phyloP scores from a whole-genome alignment of 2,797 vertebrate species.

The Falco peregrinus region DNA sequence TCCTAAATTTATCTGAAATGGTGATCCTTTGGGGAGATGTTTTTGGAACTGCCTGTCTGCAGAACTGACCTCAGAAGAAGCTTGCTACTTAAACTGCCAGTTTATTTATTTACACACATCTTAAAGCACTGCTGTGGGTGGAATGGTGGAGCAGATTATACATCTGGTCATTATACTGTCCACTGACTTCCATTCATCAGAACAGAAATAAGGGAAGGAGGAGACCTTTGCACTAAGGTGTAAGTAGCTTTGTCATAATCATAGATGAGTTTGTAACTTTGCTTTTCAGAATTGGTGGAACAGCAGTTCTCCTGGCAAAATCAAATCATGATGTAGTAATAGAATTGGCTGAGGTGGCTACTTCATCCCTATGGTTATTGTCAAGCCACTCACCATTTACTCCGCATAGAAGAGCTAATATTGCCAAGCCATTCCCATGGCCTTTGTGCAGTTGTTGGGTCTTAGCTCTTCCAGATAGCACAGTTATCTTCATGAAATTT shows the following conservation, averaged over 20 bases:
- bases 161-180: neutral
- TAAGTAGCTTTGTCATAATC: neutral
- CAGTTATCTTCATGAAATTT: neutral
- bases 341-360: neutral
- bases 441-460: neutral
- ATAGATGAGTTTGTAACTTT: neutral
- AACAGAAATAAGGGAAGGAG: neutral
- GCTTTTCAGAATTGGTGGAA: neutral
- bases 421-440: neutral
- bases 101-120: neutral
- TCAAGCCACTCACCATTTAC: neutral
- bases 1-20: constrained; percentile 43
- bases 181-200: neutral
- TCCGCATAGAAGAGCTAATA: neutral
- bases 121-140: neutral
- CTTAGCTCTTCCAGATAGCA: neutral
- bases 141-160: neutral
- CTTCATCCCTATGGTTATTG: neutral
- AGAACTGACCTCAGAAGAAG: neutral
- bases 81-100: neutral
- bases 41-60: neutral
- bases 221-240: neutral
- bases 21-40: neutral
- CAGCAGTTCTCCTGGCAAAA: neutral
- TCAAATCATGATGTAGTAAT: neutral